Conservation (phyloP, 2,797 vertebrate species). For the Parambassis ranga region DNA sequence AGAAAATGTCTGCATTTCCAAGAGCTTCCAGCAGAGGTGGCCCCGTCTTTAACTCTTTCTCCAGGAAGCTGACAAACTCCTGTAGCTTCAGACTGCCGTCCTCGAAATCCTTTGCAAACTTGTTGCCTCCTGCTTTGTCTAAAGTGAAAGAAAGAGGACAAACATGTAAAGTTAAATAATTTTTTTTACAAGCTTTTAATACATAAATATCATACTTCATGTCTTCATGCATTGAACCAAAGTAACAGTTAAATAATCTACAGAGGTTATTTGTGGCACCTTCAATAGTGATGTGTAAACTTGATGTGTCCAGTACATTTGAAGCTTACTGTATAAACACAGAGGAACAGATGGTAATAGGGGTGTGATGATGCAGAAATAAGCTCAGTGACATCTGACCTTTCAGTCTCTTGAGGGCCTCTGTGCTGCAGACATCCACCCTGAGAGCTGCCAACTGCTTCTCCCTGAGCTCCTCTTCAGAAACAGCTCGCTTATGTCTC, state of each 20-base stretch:
- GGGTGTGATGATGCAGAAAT: slow-evolving; percentile 3
- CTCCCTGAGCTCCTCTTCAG: slow-evolving; percentile 91
- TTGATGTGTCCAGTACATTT: not conserved
- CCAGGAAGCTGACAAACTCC: slow-evolving; percentile 92
- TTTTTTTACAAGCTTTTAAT: too few species aligned
- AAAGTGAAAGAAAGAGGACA: not conserved
- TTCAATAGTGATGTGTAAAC: not conserved
- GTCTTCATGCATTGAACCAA: not conserved
- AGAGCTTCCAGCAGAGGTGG: slow-evolving; percentile 89
- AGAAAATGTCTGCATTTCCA: slow-evolving; percentile 95
- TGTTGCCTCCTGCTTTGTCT: slow-evolving; percentile 98
- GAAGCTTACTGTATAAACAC: too few species aligned
- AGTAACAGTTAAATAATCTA: not conserved
- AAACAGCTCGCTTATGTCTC: slow-evolving; percentile 82
- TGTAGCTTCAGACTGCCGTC: slow-evolving; percentile 95
- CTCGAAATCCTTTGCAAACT: slow-evolving; percentile 97
- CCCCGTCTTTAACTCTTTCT: slow-evolving; percentile 88
- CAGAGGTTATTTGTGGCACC: too few species aligned
- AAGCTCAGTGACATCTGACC: slow-evolving; percentile 71
- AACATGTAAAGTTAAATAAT: not conserved
- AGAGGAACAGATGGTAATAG: not conserved
- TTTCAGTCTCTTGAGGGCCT: slow-evolving; percentile 96
- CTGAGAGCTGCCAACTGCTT: slow-evolving; percentile 92
- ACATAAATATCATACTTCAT: too few species aligned
- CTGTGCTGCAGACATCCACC: slow-evolving; percentile 93